Evolutionary conservation across 2,888 invertebrate genomes (phyloP).

Genomic region (Cephus spinipes): DNA sequence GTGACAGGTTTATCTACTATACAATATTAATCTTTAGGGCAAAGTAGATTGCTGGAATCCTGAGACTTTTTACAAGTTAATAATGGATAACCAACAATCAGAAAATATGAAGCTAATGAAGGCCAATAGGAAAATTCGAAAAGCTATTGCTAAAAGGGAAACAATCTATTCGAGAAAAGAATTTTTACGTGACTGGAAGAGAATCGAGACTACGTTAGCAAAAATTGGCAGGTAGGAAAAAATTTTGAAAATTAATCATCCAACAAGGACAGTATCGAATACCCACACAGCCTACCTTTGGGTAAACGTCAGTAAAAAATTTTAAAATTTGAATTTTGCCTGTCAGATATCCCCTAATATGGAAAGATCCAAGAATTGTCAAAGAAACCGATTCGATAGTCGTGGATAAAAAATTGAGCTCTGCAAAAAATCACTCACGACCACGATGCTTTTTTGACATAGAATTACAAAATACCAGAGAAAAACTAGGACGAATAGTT

Average conservation of each 20-base stretch:
- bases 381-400: slow-evolving; percentile 20
- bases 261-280: not conserved
- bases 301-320: too few species aligned
- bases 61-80: slow-evolving; percentile 18
- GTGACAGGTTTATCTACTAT: too few species aligned
- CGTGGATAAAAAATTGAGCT: slow-evolving; percentile 17
- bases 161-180: not conserved
- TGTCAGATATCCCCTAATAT: slow-evolving; percentile 32
- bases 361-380: slow-evolving; percentile 30
- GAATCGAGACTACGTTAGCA: slow-evolving; percentile 27
- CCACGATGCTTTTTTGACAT: slow-evolving; percentile 60
- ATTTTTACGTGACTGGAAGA: slow-evolving; percentile 41
- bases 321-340: not conserved
- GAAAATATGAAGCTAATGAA: slow-evolving; percentile 21
- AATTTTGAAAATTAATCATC: not conserved
- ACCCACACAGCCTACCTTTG: too few species aligned
- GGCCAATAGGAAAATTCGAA: slow-evolving; percentile 39
- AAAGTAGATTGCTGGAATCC: slow-evolving; percentile 51
- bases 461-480: slow-evolving; percentile 41
- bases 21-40: slow-evolving; percentile 38
- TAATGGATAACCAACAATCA: slow-evolving; percentile 8
- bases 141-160: too few species aligned
- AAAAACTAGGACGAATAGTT: slow-evolving; percentile 55
- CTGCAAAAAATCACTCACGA: slow-evolving; percentile 10
- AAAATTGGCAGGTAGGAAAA: slow-evolving; percentile 26